Percentiles rank a stretch among this genome's conserved stretches.
These are phyloP conservation scores for Nezara viridula DNA, from an alignment of 2,888 invertebrate species.

Conservation along the genomic window DNA sequence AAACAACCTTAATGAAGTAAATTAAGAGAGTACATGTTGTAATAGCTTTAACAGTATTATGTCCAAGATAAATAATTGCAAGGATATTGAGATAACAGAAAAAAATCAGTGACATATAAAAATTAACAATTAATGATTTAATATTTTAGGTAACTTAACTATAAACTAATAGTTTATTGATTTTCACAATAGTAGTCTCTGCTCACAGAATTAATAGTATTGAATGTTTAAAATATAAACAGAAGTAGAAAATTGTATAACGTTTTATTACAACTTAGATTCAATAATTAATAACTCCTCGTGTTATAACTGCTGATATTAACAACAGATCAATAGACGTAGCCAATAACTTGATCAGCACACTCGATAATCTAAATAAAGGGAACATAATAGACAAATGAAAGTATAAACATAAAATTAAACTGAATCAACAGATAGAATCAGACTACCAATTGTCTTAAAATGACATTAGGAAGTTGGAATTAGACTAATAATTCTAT, in stretches of 20 bases:
- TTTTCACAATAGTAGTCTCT: background rate
- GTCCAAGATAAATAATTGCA: background rate
- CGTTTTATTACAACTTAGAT: background rate
- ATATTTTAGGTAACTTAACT: background rate
- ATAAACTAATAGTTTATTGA: background rate
- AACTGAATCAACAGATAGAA: background rate
- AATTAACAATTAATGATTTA: background rate
- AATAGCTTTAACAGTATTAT: background rate
- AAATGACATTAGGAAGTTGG: no score
- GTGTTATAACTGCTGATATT: background rate
- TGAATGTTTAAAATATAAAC: background rate
- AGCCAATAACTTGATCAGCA: background rate
- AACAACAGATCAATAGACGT: background rate
- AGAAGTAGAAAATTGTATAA: background rate
- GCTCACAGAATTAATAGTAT: background rate
- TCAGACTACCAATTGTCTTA: background rate
- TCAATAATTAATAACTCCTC: background rate
- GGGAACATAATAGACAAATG: constrained; percentile 1
- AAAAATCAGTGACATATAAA: background rate
- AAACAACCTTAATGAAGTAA: constrained; percentile 4
- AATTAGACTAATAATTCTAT: no score
- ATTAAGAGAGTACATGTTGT: background rate
- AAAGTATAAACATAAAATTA: background rate
- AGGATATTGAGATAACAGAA: constrained; percentile 2
- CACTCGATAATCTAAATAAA: background rate